A percentile compares a stretch with the other conserved stretches of the same genome.
Evolutionary conservation across 2,113 vertebrate species (phyloP).

Genomic region (Protomyctophum bolini): DNA sequence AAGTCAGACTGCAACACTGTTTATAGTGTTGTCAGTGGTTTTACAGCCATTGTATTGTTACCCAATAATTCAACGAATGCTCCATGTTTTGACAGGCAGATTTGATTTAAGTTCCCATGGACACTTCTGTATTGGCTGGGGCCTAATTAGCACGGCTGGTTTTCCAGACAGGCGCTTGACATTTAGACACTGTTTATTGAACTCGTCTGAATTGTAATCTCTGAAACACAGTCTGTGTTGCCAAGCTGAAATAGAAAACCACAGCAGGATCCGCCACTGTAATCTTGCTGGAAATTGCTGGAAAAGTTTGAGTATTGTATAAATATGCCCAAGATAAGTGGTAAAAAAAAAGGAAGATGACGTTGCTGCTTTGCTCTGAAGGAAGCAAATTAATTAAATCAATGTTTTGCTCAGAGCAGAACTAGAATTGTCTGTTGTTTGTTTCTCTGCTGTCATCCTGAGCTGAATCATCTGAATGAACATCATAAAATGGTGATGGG

Average conservation of each 20-base stretch:
- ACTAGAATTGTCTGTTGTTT: background rate
- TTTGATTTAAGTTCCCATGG: background rate
- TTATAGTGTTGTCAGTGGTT: too few relatives aligned
- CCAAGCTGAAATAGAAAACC: slow-evolving; percentile 14
- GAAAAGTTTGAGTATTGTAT: slow-evolving; percentile 13
- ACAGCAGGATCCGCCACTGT: slow-evolving; percentile 24
- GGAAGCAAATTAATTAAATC: slow-evolving; percentile 4
- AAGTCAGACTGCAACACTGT: too few relatives aligned
- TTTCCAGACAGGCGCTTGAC: background rate
- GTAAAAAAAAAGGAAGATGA: slow-evolving; percentile 25
- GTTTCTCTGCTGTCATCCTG: background rate
- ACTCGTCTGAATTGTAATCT: background rate
- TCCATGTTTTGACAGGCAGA: too few relatives aligned
- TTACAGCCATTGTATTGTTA: too few relatives aligned
- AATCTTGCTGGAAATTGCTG: slow-evolving; percentile 16
- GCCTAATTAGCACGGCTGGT: background rate
- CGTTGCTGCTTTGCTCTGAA: background rate
- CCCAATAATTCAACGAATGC: too few relatives aligned
- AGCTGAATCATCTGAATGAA: slow-evolving; percentile 5
- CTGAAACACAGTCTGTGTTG: slow-evolving; percentile 38
- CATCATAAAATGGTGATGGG: slow-evolving; percentile 14
- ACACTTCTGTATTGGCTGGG: slow-evolving; percentile 6
- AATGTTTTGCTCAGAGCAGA: slow-evolving; percentile 5
- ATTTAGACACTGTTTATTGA: slow-evolving; percentile 27
- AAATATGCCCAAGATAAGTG: slow-evolving; percentile 17